A percentile compares a stretch with the other conserved stretches of the same genome.
Evolutionary conservation across 2,888 invertebrate genomes (phyloP).

Genomic region (Watsonalla cultraria): DNA sequence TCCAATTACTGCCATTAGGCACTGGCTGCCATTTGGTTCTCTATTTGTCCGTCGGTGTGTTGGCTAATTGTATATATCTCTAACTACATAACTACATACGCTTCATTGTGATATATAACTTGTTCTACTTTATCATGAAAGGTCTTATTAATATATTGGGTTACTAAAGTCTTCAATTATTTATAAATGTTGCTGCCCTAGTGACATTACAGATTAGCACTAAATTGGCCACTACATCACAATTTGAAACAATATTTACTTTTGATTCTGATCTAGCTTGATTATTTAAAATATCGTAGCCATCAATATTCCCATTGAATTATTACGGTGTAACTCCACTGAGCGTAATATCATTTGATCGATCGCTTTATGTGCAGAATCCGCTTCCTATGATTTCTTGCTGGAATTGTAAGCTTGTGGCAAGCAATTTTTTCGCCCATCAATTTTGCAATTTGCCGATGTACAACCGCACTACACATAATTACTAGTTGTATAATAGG

Average conservation of each 20-base stretch:
- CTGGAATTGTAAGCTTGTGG: slow-evolving; percentile 7
- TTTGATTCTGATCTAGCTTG: no score
- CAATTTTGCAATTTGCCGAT: slow-evolving; percentile 41
- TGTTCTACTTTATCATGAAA: no score
- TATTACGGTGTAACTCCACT: background rate
- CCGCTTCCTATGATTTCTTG: slow-evolving; percentile 11
- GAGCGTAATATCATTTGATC: background rate
- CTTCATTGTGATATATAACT: no score
- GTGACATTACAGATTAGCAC: no score
- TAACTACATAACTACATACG: background rate
- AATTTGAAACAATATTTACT: no score
- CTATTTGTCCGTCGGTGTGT: slow-evolving; percentile 43
- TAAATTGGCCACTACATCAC: no score
- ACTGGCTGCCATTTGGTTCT: slow-evolving; percentile 49
- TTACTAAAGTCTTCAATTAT: no score
- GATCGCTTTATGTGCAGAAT: background rate
- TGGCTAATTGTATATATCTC: slow-evolving; percentile 21
- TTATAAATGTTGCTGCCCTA: no score
- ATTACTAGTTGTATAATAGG: slow-evolving; percentile 55
- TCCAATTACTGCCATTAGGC: slow-evolving; percentile 39
- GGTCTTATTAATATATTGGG: no score
- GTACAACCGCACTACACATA: slow-evolving; percentile 43
- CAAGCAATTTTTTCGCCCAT: slow-evolving; percentile 27
- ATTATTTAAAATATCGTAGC: no score
- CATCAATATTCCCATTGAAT: no score